phyloP scores from a whole-genome alignment of 2,797 vertebrate genomes.

The Myotis vivesi region DNA sequence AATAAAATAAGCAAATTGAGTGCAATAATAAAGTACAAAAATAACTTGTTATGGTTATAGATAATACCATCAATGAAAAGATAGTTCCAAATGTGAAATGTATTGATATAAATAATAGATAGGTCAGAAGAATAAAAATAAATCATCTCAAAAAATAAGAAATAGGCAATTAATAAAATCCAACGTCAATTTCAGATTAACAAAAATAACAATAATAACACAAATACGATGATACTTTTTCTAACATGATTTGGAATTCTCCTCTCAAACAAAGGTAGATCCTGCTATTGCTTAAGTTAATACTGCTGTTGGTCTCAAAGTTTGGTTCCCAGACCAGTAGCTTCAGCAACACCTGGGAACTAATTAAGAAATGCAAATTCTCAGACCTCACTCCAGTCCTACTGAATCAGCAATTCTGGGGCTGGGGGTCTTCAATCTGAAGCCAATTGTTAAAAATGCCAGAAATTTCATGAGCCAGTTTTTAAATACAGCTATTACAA shows the following conservation, averaged over 20 bases:
- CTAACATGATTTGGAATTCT: background rate
- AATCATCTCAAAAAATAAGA: slow-evolving; percentile 27
- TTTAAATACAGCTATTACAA: background rate
- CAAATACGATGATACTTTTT: background rate
- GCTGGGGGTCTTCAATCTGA: background rate
- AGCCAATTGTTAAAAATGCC: background rate
- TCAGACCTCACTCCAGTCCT: background rate
- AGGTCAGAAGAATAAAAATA: slow-evolving; percentile 2
- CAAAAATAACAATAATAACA: slow-evolving; percentile 14
- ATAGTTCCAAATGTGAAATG: background rate
- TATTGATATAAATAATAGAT: slow-evolving; percentile 23
- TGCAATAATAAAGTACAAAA: background rate
- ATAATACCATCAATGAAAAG: slow-evolving; percentile 8
- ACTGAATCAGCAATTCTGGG: background rate
- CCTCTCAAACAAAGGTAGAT: background rate
- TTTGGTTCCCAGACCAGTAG: background rate
- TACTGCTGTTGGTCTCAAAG: background rate
- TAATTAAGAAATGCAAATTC: background rate
- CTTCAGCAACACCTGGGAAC: background rate
- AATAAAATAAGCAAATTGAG: slow-evolving; percentile 15
- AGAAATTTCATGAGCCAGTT: background rate
- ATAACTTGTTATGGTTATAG: background rate
- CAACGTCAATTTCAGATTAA: background rate
- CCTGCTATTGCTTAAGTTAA: background rate
- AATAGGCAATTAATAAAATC: background rate